Base-by-base conservation (phyloP, 2,113 vertebrate species). In the Oreochromis niloticus region DNA sequence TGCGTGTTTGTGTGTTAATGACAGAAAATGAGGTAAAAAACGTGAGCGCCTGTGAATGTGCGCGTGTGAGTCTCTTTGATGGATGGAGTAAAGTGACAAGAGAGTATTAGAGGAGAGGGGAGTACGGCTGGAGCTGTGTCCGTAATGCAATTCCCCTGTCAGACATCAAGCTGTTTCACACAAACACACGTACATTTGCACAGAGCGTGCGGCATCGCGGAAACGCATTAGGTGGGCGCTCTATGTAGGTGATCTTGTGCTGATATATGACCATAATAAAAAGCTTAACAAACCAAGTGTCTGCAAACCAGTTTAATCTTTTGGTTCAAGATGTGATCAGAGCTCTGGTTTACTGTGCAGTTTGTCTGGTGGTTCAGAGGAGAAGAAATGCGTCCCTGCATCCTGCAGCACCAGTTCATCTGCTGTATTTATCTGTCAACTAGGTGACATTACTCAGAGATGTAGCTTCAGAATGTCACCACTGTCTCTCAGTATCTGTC, bases 111-210 rank as follows among this genome's bases (percentile, higher is more conserved):
- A 92, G 52, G 19, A 87, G 86, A 83, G 66, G 66, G 30, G 52
- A 79, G 87, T 81, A 61, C 30, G 22, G 82, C 88, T 85, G 24
- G 80, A 89, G 78, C 52, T 59, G 32, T 87, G 86, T 82, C 80
- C 88, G 80, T 92, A 88, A 93, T 93, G 89, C 87, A 89, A 92
- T 93, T 92, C 89, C 88, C 87, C 81, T 88, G 86, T 92, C 89
- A 94, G 83, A 86, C 85, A 89, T 91, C 89, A 88, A 80, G 89
- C 39, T 36, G 75, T 63, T 80, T 54, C 87, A 84, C 79, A 68
- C 57, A 82, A 73, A 86, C 46, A 81, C 83, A 88, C 34, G 73
- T 11, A 80, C 19, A 55, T 57, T 61, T 41, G 82, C 75, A 85
- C 46, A 41, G n/a, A 46, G 55, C 54, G n/a, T 79, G 85, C 30